Base-by-base conservation (phyloP, 2,797 vertebrate species). In the Eulemur coronatus region DNA sequence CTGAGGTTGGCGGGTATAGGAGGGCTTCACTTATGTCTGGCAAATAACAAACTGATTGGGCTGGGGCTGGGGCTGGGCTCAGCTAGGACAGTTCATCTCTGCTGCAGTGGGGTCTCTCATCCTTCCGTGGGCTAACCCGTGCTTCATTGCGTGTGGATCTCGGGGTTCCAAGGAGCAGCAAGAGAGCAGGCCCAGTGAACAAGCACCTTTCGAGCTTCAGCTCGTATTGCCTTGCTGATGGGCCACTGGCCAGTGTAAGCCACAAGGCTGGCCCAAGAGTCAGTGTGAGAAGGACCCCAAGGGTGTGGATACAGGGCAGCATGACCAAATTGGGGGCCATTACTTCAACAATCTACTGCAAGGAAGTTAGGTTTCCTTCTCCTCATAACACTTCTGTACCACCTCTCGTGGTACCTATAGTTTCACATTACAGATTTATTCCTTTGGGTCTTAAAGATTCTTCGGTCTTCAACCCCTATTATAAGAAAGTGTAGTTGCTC, bases 351-450 rank as follows among this genome's bases (percentile, higher is more conserved):
- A 4, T 59, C 46, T 46, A 11, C 57, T 7, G 5, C 8, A 30
- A 28, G 65, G 41, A 75, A 26, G 20, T 76, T 11, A 41, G 38
- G 18, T 67, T 61, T 76, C 46, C 38, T 72, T 69, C 43, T 80
- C 48, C 52, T 90, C 28, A 3, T 50, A 12, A 65, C 26, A 12
- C 28, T 72, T 91, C 35, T 41, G 55, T 18, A 28, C 38, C 55
- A 57, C 79, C 17, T 24, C 50, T 81, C 43, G 81, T 57, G 26
- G 24, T 46, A 15, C 33, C 86, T 55, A 63, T 61, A 76, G 61
- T 76, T 78, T 81, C 46, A 48, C 15, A n/a, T 70, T 69, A 26
- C 46, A 65, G 38, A 43, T 82, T 82, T 75, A 76, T 76, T 88
- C 89, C 43, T 50, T 69, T 48, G 33, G 4, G 2, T 85, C 52